A percentile compares a stretch with the other conserved stretches of the same genome.
phyloP scores from a whole-genome alignment of 2,113 vertebrate genomes.

The Alligator sinensis region DNA sequence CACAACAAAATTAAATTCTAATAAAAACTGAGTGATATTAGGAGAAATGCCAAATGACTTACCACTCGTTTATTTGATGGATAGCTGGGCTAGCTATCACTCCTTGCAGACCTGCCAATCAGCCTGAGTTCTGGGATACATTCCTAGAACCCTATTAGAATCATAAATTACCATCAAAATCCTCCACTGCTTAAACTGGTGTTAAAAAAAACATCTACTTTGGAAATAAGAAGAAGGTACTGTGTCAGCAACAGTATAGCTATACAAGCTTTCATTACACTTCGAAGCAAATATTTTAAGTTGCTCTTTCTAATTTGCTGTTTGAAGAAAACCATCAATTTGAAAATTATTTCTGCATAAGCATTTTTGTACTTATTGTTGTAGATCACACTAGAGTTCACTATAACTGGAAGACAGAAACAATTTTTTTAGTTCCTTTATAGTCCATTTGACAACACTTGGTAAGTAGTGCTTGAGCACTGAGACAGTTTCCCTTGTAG shows the following conservation, averaged over 20 bases:
- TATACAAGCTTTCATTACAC: not conserved
- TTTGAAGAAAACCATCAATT: constrained; percentile 17
- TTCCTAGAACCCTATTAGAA: constrained; percentile 17
- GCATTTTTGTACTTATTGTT: constrained; percentile 5
- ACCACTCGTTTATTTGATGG: constrained; percentile 56
- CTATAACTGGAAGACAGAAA: not conserved
- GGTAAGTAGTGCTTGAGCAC: constrained; percentile 43
- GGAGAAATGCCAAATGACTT: constrained; percentile 62
- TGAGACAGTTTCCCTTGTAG: constrained; percentile 17
- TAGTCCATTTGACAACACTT: constrained; percentile 54
- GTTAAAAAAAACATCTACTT: not conserved
- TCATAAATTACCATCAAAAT: constrained; percentile 6
- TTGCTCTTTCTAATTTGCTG: constrained; percentile 12
- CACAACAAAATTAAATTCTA: constrained; percentile 56
- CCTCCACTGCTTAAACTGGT: not conserved
- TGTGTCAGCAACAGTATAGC: constrained; percentile 11
- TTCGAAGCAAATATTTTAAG: constrained; percentile 4
- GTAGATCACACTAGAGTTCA: constrained; percentile 49
- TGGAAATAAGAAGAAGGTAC: constrained; percentile 12
- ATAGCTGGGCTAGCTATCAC: constrained; percentile 9
- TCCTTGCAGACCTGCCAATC: constrained; percentile 62
- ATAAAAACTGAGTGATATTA: constrained; percentile 36
- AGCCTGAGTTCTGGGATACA: not conserved
- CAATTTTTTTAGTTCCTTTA: constrained; percentile 56
- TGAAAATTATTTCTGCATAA: constrained; percentile 15